Evolutionary conservation across 92 coral and sea anemone genomes (phyloP).

Genomic region (Blastomussa wellsi): DNA sequence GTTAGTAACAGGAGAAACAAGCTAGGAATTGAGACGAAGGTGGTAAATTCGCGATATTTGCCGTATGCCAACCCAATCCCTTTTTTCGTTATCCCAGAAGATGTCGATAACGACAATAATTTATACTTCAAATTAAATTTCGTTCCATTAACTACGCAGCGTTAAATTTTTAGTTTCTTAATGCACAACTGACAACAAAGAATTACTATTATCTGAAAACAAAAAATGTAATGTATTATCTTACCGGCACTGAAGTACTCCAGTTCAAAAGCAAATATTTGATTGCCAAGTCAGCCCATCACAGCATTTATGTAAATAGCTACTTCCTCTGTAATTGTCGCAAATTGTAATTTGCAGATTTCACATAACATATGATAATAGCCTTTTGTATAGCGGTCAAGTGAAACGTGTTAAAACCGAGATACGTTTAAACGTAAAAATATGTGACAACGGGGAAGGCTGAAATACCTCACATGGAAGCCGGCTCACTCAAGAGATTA

Average conservation of each 20-base stretch:
- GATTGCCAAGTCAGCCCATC: background rate
- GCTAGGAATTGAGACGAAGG: background rate
- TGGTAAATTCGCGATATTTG: background rate
- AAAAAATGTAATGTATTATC: background rate
- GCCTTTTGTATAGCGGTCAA: background rate
- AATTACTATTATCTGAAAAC: background rate
- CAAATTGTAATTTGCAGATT: background rate
- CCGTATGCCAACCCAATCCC: background rate
- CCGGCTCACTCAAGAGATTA: background rate
- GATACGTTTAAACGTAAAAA: background rate
- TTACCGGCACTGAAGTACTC: background rate
- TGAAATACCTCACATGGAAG: background rate
- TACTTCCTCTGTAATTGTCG: background rate
- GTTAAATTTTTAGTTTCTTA: background rate
- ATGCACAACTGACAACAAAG: background rate
- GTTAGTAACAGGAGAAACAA: background rate
- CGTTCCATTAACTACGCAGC: background rate
- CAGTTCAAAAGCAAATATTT: background rate
- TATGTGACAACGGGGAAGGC: background rate
- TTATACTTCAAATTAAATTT: background rate
- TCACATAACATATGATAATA: background rate
- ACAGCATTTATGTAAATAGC: background rate
- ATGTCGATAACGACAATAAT: background rate
- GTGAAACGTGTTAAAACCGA: background rate
- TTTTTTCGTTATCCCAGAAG: background rate